Evolutionary conservation across 2,797 vertebrate genomes (phyloP).

Genomic region (Smutsia temminckii): DNA sequence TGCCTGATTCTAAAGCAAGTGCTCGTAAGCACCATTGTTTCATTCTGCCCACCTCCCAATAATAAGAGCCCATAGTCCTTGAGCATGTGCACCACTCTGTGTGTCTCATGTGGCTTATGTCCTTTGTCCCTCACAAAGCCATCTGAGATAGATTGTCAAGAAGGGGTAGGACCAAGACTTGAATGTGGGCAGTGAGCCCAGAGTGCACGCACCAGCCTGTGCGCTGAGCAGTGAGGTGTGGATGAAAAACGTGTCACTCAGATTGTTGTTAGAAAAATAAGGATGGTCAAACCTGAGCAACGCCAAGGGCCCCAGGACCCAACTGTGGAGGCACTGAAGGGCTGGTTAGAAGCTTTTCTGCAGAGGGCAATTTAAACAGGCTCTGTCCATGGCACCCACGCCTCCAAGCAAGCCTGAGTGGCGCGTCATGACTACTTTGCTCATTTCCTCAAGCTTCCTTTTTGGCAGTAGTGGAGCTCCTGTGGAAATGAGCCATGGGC

Average conservation of each 20-base stretch:
- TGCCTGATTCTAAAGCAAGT: neutral
- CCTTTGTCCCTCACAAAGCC: neutral
- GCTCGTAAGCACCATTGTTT: neutral
- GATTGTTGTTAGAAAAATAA: neutral
- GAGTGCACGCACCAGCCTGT: neutral
- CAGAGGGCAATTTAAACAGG: neutral
- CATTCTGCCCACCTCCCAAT: neutral
- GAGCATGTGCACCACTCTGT: neutral
- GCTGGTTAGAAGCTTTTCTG: neutral
- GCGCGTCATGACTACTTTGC: accelerated
- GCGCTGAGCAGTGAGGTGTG: neutral
- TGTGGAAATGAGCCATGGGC: neutral
- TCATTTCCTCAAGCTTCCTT: neutral
- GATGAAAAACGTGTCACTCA: neutral
- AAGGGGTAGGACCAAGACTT: neutral
- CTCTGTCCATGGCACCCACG: neutral
- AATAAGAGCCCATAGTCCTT: neutral
- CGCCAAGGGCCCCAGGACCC: neutral
- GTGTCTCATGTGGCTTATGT: neutral
- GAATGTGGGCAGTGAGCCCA: neutral
- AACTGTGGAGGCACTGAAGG: neutral
- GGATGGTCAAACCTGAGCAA: neutral
- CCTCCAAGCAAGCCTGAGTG: neutral
- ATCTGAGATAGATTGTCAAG: neutral
- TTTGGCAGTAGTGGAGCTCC: neutral